Evolutionary conservation across 1,140 invertebrate genomes (phyloP), one percentile per base, ranked within the genome.

Genomic region (Brachionus plicatilis): DNA sequence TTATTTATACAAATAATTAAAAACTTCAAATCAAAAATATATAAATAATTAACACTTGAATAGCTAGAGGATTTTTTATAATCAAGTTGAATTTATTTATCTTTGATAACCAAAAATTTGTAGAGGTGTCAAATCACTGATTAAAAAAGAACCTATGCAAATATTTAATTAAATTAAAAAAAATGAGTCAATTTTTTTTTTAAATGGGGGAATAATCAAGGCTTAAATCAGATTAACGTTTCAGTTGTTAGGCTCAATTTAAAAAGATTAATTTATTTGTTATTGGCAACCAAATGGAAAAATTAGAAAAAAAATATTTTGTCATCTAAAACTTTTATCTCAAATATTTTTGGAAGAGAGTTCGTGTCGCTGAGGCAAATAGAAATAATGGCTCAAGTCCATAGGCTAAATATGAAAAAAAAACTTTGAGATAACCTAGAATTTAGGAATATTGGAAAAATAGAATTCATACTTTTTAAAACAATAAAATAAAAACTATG

Each of bases 201-300:
- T n/a, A 14, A 47, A 12, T 60, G 6, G 17, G 17, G 17, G 53
- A 60, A 60, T 60, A 60, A 60, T 8, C 20, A 60, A 60, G 53
- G 9, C 17, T 60, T 24, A 60, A 60, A 60, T 60, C 53, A 68
- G 66, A 68, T 68, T 68, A 72, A 43, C 53, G 53, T 60, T 60
- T 60, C 3, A 20, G 53, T 60, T 60, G 53, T 60, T 60, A 60
- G 53, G 53, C 53, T 27, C 53, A 9, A 60, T 60, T 60, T 17
- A 20, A 60, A 60, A 60, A 60, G 53, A 72, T 43, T 72, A 72
- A 72, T 72, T 72, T 24, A 43, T 43, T 72, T 72, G 68, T 43
- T 72, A 72, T 20, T 72, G 24, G 68, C 68, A 72, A 72, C 68
- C 68, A 43, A 41, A 41, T 41, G 2, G 1, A 41, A 68, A 68